Conservation (phyloP, 2,113 vertebrate genomes). For the Picathartes gymnocephalus region DNA sequence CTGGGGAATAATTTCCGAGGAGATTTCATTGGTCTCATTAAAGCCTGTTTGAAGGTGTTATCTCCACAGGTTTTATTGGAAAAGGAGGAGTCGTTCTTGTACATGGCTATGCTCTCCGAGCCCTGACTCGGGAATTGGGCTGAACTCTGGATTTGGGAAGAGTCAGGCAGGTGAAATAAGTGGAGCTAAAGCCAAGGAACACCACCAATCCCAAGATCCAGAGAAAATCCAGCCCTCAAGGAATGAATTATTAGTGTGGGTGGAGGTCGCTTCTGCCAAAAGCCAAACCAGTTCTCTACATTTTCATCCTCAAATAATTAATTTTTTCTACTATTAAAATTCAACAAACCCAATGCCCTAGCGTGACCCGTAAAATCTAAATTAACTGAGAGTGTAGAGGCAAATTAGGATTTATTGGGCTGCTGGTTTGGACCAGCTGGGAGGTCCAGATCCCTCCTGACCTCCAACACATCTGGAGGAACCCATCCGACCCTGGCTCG, state of each 20-base stretch:
- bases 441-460: neutral
- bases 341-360: neutral
- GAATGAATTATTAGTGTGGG: neutral
- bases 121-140: neutral
- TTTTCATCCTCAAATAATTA: neutral
- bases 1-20: neutral
- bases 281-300: rapidly evolving
- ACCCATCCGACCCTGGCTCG: rapidly evolving
- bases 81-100: neutral
- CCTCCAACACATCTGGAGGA: neutral
- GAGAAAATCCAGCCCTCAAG: neutral
- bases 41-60: neutral
- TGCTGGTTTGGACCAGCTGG: neutral
- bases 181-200: neutral
- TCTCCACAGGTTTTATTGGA: neutral
- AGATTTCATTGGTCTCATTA: neutral
- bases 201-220: neutral
- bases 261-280: neutral
- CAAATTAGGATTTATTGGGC: neutral
- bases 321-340: neutral
- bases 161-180: neutral
- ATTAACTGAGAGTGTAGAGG: rapidly evolving
- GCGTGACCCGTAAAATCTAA: neutral
- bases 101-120: neutral
- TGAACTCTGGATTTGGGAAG: neutral